Evolutionary conservation across 1,140 invertebrate genomes (phyloP).

Genomic region (Aphaenogaster rudis): DNA sequence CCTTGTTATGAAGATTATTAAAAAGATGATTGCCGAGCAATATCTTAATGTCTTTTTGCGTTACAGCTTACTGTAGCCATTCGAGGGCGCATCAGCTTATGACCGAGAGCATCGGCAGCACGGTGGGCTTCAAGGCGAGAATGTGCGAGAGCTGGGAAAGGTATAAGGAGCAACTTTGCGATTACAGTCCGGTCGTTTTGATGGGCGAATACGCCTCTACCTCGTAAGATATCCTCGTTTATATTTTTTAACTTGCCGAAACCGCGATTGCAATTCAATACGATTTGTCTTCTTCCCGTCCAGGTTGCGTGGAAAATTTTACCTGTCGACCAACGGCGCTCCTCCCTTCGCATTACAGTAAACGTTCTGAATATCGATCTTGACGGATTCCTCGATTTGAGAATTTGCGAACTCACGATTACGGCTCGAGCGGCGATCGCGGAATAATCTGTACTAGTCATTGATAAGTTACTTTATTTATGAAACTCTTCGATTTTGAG

Average conservation of each 20-base stretch:
- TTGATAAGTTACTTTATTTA: constrained; percentile 80
- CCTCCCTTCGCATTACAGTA: constrained; percentile 77
- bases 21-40: neutral
- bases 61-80: constrained; percentile 86
- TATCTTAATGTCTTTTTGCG: neutral
- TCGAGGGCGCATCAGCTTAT: constrained; percentile 86
- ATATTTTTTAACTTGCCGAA: neutral
- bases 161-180: constrained; percentile 78
- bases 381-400: neutral
- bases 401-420: constrained; percentile 32
- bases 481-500: constrained; percentile 56
- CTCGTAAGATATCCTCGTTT: constrained; percentile 73
- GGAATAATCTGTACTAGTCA: constrained; percentile 79
- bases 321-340: constrained; percentile 77
- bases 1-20: neutral
- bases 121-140: constrained; percentile 80
- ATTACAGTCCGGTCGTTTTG: constrained; percentile 79
- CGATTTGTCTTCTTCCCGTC: constrained; percentile 28
- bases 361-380: constrained; percentile 31
- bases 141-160: constrained; percentile 81
- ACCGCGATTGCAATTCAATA: neutral
- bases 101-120: constrained; percentile 85
- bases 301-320: constrained; percentile 81
- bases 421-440: constrained; percentile 25
- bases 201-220: constrained; percentile 83